These are phyloP conservation scores for Plectropomus leopardus DNA, from an alignment of 2,113 vertebrate genomes.

Conservation along the genomic window DNA sequence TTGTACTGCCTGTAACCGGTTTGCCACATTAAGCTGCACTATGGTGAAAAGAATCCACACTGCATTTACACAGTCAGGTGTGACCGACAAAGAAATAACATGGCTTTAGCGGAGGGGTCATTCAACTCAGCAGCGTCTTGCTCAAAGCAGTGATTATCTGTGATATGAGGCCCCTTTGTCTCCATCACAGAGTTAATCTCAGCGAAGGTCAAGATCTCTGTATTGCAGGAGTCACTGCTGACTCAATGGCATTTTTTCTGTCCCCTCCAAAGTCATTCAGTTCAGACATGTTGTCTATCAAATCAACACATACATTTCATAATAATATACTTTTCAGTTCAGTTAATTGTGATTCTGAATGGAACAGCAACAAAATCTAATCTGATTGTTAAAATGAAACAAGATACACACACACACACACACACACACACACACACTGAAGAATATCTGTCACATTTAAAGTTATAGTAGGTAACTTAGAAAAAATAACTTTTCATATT, in stretches of 20 bases:
- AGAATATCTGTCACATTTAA: not conserved
- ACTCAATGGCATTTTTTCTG: constrained; percentile 10
- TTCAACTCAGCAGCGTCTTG: constrained; percentile 19
- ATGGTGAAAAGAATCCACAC: constrained; percentile 5
- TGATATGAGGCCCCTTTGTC: constrained; percentile 21
- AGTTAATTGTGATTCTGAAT: not conserved
- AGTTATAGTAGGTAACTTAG: too few relatives aligned
- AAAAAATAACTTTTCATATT: too few relatives aligned
- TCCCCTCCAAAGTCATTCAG: not conserved
- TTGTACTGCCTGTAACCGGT: constrained; percentile 10
- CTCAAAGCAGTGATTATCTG: constrained; percentile 46
- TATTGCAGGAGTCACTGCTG: constrained; percentile 24
- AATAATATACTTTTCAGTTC: not conserved
- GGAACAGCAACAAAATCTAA: not conserved
- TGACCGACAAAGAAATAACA: constrained; percentile 36
- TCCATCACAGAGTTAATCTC: constrained; percentile 42
- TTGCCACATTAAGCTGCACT: constrained; percentile 1
- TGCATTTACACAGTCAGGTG: constrained; percentile 12
- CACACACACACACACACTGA: too few relatives aligned
- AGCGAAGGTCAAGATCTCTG: constrained; percentile 39
- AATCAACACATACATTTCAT: not conserved
- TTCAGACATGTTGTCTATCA: not conserved
- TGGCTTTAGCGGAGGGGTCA: constrained; percentile 23
- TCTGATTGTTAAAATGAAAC: not conserved
- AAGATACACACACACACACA: too few relatives aligned